Percentiles rank a stretch among this genome's conserved stretches.
Evolutionary conservation across 1,140 invertebrate genomes (phyloP).

Genomic region (Drosophila sulfurigaster): DNA sequence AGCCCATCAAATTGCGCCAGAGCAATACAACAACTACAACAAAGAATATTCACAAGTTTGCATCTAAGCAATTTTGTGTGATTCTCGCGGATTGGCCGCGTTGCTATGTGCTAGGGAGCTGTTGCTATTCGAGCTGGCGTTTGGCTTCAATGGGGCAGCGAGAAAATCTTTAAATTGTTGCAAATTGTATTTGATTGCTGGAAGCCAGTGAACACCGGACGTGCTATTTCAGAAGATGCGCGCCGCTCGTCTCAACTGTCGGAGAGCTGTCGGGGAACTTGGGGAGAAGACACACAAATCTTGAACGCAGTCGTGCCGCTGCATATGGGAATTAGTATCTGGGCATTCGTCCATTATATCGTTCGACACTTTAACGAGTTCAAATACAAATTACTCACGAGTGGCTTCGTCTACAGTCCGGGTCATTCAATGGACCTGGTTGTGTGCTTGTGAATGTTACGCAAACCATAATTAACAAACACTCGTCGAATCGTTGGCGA

Average conservation of each 20-base stretch:
- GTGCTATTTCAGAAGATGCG: constrained; percentile 69
- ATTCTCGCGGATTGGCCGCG: constrained; percentile 40
- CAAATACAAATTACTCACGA: constrained; percentile 79
- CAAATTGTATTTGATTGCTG: constrained; percentile 72
- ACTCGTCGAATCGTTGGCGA: constrained; percentile 61
- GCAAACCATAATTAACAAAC: constrained; percentile 82
- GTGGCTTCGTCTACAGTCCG: constrained; percentile 26
- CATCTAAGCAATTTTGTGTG: constrained; percentile 54
- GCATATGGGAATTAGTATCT: constrained; percentile 69
- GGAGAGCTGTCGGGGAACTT: not conserved
- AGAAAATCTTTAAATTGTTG: constrained; percentile 80
- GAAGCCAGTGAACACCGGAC: constrained; percentile 47
- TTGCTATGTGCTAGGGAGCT: not conserved
- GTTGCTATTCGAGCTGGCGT: constrained; percentile 73
- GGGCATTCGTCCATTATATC: constrained; percentile 59
- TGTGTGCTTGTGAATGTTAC: constrained; percentile 60
- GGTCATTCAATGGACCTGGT: constrained; percentile 22
- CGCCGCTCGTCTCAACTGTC: constrained; percentile 1
- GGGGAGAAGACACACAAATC: constrained; percentile 44
- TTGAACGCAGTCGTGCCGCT: constrained; percentile 64
- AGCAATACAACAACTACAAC: constrained; percentile 38
- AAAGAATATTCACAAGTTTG: constrained; percentile 30
- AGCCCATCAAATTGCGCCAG: constrained; percentile 54
- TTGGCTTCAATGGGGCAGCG: constrained; percentile 42
- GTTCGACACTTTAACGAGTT: constrained; percentile 78